Conservation (phyloP, 2,888 invertebrate species). For the Autographa pulchrina region DNA sequence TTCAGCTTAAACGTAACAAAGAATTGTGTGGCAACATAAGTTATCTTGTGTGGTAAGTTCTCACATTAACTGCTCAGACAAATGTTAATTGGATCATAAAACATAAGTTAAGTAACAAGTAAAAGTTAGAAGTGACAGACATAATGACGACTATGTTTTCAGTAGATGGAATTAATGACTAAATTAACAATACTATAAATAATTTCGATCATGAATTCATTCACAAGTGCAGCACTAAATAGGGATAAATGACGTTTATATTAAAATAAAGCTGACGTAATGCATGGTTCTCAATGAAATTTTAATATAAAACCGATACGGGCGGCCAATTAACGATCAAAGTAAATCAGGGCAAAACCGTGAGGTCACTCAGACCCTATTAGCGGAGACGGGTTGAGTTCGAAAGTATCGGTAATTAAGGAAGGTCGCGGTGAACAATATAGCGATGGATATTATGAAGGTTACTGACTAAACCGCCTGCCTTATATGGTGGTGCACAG, state of each 20-base stretch:
- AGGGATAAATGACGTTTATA: slow-evolving; percentile 20
- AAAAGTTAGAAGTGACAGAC: not conserved
- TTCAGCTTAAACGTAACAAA: slow-evolving; percentile 1
- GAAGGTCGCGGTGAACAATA: slow-evolving; percentile 72
- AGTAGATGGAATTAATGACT: not conserved
- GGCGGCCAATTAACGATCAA: slow-evolving; percentile 72
- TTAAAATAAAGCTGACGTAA: slow-evolving; percentile 52
- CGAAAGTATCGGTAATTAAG: slow-evolving; percentile 77
- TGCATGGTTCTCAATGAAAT: slow-evolving; percentile 61
- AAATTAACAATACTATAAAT: slow-evolving; percentile 2
- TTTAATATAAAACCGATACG: slow-evolving; percentile 56
- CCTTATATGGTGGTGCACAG: slow-evolving; percentile 64
- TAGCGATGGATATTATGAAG: slow-evolving; percentile 62
- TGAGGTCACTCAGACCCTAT: slow-evolving; percentile 73
- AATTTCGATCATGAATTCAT: slow-evolving; percentile 4
- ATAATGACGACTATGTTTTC: not conserved
- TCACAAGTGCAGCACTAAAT: not conserved
- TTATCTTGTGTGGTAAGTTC: slow-evolving; percentile 18
- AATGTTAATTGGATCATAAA: slow-evolving; percentile 28
- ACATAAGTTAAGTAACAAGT: not conserved
- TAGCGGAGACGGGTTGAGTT: slow-evolving; percentile 72
- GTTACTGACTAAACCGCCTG: slow-evolving; percentile 61
- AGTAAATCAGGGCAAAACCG: slow-evolving; percentile 74
- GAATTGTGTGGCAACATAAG: slow-evolving; percentile 9
- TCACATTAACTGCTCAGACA: slow-evolving; percentile 33